phyloP scores from a whole-genome alignment of 2,113 vertebrate species.

The Antechinus stuartii region DNA sequence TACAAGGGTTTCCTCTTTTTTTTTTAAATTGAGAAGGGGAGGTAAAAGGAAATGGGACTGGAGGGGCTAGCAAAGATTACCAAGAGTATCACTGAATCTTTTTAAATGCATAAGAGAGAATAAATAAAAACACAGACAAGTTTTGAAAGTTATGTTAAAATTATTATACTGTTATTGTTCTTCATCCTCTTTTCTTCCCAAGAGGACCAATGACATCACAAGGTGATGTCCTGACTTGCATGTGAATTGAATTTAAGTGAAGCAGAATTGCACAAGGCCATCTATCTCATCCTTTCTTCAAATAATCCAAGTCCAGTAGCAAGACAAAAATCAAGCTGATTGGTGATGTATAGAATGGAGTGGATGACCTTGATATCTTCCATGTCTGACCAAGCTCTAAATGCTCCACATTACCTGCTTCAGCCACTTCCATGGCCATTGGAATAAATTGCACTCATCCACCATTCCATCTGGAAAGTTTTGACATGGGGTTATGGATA shows the following conservation, averaged over 20 bases:
- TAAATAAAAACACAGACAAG: not conserved
- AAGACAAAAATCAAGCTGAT: not conserved
- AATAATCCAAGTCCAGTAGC: not conserved
- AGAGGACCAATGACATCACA: not conserved
- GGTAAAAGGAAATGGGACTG: not conserved
- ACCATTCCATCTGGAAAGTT: not conserved
- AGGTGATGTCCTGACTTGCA: not conserved
- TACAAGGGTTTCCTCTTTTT: not conserved
- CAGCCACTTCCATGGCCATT: not conserved
- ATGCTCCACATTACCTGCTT: not conserved
- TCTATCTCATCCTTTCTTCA: not conserved
- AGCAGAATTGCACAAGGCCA: not conserved
- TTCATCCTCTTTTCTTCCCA: not conserved
- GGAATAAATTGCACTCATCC: not conserved
- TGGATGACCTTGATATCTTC: not conserved
- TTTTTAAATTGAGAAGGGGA: not conserved
- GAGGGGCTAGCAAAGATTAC: not conserved
- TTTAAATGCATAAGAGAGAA: not conserved
- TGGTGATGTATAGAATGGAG: not conserved
- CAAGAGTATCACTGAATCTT: not conserved
- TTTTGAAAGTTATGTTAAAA: not conserved
- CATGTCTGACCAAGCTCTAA: not conserved
- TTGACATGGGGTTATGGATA: not conserved
- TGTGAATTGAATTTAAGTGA: no score
- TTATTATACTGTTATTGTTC: not conserved